Evolutionary conservation across 2,888 invertebrate species (phyloP).

Genomic region (Scelioninae gen. 1): DNA sequence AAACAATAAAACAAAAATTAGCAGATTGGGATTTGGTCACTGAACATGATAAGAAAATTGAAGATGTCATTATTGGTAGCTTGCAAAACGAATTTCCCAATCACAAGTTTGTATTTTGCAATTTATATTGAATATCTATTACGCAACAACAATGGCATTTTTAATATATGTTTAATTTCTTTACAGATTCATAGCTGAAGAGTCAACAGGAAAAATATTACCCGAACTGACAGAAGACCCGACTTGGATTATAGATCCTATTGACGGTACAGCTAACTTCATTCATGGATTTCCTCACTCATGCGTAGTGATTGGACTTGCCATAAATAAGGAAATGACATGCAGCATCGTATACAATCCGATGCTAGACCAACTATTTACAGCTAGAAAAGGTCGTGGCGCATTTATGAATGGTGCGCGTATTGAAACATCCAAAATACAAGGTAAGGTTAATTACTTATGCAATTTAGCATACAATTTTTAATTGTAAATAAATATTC

Average conservation of each 20-base stretch:
- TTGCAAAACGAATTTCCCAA: conserved; percentile 86
- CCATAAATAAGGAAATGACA: conserved; percentile 86
- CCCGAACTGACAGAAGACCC: conserved; percentile 90
- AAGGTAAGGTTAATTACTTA: conserved; percentile 82
- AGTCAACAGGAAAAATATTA: conserved; percentile 86
- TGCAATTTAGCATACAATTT: too few species aligned
- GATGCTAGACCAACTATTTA: conserved; percentile 89
- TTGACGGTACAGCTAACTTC: conserved; percentile 96
- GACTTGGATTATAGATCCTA: conserved; percentile 94
- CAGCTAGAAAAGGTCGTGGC: conserved; percentile 89
- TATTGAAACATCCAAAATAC: conserved; percentile 86
- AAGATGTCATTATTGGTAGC: conserved; percentile 88
- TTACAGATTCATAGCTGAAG: conserved; percentile 92
- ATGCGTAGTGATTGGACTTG: conserved; percentile 89
- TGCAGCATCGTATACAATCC: conserved; percentile 92
- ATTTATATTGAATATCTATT: too few species aligned
- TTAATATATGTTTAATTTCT: conserved; percentile 9
- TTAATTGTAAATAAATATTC: too few species aligned
- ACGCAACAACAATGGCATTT: neutral
- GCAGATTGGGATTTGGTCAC: conserved; percentile 92
- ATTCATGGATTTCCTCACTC: conserved; percentile 89
- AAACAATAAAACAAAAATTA: conserved; percentile 86
- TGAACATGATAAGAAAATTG: conserved; percentile 91
- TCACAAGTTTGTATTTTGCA: conserved; percentile 87
- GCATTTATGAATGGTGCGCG: conserved; percentile 90